These are phyloP conservation scores for Thrips palmi DNA, from an alignment of 1,140 invertebrate genomes.

Conservation along the genomic window DNA sequence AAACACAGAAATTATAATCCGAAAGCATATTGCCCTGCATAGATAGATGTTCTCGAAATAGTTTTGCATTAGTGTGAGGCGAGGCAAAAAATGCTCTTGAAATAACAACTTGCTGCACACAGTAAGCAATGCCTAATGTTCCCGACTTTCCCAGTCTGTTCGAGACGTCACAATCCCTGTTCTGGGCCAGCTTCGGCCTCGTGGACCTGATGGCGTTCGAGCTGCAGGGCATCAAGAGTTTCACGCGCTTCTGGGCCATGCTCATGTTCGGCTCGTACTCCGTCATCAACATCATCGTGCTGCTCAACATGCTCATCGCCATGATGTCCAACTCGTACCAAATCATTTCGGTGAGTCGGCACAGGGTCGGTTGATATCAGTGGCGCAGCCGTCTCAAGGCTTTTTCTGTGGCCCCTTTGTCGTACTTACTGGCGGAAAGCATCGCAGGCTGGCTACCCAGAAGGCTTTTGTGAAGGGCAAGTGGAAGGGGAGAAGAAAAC, in stretches of 20 bases:
- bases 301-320: conserved; percentile 86
- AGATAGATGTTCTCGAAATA: too few relatives aligned
- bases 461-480: neutral
- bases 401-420: too few relatives aligned
- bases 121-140: too few relatives aligned
- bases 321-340: conserved; percentile 95
- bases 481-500: neutral
- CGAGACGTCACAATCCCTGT: conserved; percentile 82
- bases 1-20: too few relatives aligned
- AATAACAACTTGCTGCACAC: too few relatives aligned
- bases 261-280: conserved; percentile 79
- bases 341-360: conserved; percentile 60
- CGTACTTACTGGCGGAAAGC: too few relatives aligned
- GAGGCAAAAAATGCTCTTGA: too few relatives aligned
- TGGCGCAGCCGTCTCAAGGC: too few relatives aligned
- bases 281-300: conserved; percentile 80
- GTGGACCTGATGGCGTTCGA: conserved; percentile 75
- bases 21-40: too few relatives aligned
- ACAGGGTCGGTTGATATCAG: neutral
- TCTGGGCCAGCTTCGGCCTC: conserved; percentile 86
- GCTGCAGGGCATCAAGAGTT: conserved; percentile 67
- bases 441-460: too few relatives aligned
- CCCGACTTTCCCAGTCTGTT: conserved; percentile 58
- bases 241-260: conserved; percentile 72
- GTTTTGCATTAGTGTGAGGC: too few relatives aligned